Evolutionary conservation across 2,888 invertebrate species (phyloP).

Genomic region (Sinopyrophorus schimmeli): DNA sequence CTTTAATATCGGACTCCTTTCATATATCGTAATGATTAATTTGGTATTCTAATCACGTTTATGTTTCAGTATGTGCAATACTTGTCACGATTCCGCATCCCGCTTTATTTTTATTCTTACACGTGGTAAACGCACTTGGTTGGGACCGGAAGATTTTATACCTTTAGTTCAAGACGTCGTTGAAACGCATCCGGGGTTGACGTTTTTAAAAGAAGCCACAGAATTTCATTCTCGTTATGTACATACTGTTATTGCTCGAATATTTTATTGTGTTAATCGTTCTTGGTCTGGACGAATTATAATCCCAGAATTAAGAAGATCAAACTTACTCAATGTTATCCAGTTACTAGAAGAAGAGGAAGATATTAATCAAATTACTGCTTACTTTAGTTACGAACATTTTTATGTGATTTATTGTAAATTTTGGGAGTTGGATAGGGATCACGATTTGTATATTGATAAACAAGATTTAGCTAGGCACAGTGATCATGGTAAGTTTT

Average conservation of each 20-base stretch:
- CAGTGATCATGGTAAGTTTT: slow-evolving; percentile 85
- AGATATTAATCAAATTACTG: slow-evolving; percentile 93
- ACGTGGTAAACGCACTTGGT: slow-evolving; percentile 66
- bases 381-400: slow-evolving; percentile 96
- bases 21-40: slow-evolving; percentile 1
- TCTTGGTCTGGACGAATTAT: slow-evolving; percentile 96
- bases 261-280: slow-evolving; percentile 95
- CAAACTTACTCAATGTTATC: slow-evolving; percentile 84
- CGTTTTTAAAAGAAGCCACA: slow-evolving; percentile 95
- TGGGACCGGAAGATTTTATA: slow-evolving; percentile 90
- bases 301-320: slow-evolving; percentile 84
- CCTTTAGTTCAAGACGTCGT: slow-evolving; percentile 96
- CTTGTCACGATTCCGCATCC: slow-evolving; percentile 87
- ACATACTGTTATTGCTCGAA: slow-evolving; percentile 97
- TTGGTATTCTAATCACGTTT: too few relatives aligned
- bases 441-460: slow-evolving; percentile 96
- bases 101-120: slow-evolving; percentile 87
- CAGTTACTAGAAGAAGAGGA: slow-evolving; percentile 91
- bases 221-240: slow-evolving; percentile 99
- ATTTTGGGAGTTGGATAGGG: slow-evolving; percentile 99
- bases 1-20: too few relatives aligned
- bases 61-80: slow-evolving; percentile 73
- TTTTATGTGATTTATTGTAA: slow-evolving; percentile 99
- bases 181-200: slow-evolving; percentile 95
- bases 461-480: slow-evolving; percentile 92